Base-by-base conservation (phyloP, 2,113 vertebrate genomes). In the Protomyctophum bolini region DNA sequence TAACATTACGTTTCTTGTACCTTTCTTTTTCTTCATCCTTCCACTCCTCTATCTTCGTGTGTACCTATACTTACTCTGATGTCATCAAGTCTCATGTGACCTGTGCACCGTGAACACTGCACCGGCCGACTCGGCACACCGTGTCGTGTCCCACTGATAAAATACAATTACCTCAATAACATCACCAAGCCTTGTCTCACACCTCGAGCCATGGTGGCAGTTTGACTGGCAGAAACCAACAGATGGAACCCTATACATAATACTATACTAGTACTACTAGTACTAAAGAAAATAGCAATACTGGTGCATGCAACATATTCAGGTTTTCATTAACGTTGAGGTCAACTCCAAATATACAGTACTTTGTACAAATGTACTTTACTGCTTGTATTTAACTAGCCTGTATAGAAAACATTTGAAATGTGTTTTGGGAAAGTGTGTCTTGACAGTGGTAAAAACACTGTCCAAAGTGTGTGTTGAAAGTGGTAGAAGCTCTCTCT, bases 1-100 rank as follows among this genome's bases (percentile, higher is more conserved):
- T 3, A 41, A 6, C 33, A 41, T 41, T 58, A n/a, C 46, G 49
- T 74, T 46, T 59, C 41, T 9, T 21, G 2, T 41, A 28, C 46
- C 61, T 84, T 66, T 68, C 28, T 59, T 50, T 70, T 57, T 52
- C 66, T 50, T 64, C 21, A 66, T 59, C 29, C 60, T 28, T 7
- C 48, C 49, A 65, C 63, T 12, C 59, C 61, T 75, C 62, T 68
- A 29, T 51, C 45, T 54, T 12, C 57, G 21, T 21, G 21, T 21
- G 21, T 21, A 21, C 21, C 95, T 93, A 94, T 21, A 21, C 21
- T 95, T 93, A 94, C 90, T 90, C 87, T 90, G 90, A 94, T 94
- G 81, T 90, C 55, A 8, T 69, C 86, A 77, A 88, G 89, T 94
- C 94, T 92, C 79, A 66, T 85, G 86, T 88, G 89, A 89, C 73